Evolutionary conservation across 2,113 vertebrate species (phyloP).

Genomic region (Probosciger aterrimus): DNA sequence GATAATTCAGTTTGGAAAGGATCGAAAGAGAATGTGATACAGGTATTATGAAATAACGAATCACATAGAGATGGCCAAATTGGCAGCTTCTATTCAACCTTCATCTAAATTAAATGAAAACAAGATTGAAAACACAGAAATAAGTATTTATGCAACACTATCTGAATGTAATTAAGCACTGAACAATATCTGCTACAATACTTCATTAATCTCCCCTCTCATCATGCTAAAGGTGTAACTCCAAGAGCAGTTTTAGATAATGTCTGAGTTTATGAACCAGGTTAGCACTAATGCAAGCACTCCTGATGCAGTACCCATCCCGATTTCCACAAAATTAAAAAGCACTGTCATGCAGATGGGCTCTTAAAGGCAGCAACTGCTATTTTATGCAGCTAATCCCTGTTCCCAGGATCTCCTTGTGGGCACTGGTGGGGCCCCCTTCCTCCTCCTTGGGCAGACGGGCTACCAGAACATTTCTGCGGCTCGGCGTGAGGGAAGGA

Average conservation of each 20-base stretch:
- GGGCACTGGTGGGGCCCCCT: not conserved
- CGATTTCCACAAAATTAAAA: not conserved
- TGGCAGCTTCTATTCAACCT: conserved; percentile 41
- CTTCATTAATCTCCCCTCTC: not conserved
- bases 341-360: not conserved
- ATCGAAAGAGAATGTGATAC: conserved; percentile 37
- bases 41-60: conserved; percentile 67
- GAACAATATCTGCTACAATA: not conserved
- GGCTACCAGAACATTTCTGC: conserved; percentile 22
- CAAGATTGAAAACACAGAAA: conserved; percentile 36
- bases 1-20: conserved; percentile 52
- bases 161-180: not conserved
- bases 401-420: not conserved
- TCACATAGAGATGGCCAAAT: conserved; percentile 39
- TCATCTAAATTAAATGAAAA: conserved; percentile 57
- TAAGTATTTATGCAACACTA: conserved; percentile 13
- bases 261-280: not conserved
- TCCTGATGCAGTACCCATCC: not conserved
- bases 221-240: not conserved
- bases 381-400: not conserved
- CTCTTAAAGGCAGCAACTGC: not conserved
- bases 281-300: not conserved
- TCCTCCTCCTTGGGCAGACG: not conserved
- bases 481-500: not conserved
- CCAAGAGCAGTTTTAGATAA: not conserved